Base-by-base conservation (phyloP, 2,113 vertebrate species). In the Fukomys damarensis region DNA sequence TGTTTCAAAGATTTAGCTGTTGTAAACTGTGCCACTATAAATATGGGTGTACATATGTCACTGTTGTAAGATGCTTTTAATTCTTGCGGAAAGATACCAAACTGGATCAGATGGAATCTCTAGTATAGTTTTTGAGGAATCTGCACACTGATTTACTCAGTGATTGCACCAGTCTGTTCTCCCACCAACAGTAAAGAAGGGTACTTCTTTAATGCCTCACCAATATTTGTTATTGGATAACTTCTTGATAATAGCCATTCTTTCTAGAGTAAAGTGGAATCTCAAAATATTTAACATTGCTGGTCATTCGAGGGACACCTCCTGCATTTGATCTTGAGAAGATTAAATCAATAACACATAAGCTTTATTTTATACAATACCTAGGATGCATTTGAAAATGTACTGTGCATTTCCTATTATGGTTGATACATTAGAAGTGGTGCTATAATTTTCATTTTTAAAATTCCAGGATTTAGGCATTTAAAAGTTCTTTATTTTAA, bases 401-500 rank as follows among this genome's bases (percentile, higher is more conserved):
- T 49, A 58, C 72, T 19, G 19, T 10, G 93, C 6, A 32, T 83
- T 72, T 86, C 46, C 43, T 87, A 20, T 61, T 68, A 10, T 38
- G 92, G 63, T 58, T 74, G 1, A 49, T 86, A n/a, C 77, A 46
- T 84, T 92, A 96, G 41, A 77, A 83, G 63, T 52, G 76, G 1
- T 74, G n/a, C 13, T 63, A 0, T 49, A 12, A 6, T 77, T 93
- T 91, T 84, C 41, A 91, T 46, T 72, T 79, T 91, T 7, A 41
- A 87, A 32, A 24, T 88, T 84, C 13, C 46, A 70, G 87, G 30
- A 66, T 52, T 41, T 79, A 93, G 22, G 41, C 30, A 59, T 86
- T 79, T 58, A 32, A 72, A 96, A 89, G 6, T 58, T 70, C 16
- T 79, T 93, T 63, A 79, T 26, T 86, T 94, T 83, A 84, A 97